Percentiles rank a stretch among this genome's conserved stretches.
These are phyloP conservation scores for Nematostella vectensis DNA, from an alignment of 92 coral and sea anemone genomes.

Conservation along the genomic window DNA sequence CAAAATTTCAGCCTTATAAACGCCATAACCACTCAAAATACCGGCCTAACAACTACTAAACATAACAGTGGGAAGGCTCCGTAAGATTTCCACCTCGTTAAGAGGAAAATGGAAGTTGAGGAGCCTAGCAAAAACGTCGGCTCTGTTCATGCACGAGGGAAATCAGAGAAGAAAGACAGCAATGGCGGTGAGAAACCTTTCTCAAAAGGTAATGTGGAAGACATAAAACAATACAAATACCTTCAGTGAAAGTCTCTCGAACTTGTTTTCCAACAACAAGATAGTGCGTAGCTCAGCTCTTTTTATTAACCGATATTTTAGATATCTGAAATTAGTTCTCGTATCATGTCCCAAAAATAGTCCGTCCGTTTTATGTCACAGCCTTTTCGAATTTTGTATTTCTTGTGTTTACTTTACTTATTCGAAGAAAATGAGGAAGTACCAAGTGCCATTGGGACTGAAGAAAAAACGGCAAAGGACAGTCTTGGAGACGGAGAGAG, in stretches of 20 bases:
- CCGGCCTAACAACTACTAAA: slow-evolving; percentile 6
- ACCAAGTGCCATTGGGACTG: slow-evolving; percentile 1
- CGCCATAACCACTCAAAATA: slow-evolving; percentile 6
- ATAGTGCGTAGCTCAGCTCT: background rate
- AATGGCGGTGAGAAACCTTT: background rate
- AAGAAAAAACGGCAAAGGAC: slow-evolving; percentile 15
- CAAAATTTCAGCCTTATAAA: slow-evolving; percentile 3
- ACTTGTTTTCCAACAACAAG: background rate
- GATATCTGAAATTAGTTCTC: background rate
- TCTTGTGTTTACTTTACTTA: background rate
- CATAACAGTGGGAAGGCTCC: slow-evolving; percentile 22
- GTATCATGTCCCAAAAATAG: slow-evolving; percentile 33
- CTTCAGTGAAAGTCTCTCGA: background rate
- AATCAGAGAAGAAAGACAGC: slow-evolving; percentile 7
- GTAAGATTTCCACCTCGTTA: slow-evolving; percentile 29
- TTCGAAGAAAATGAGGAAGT: slow-evolving; percentile 1
- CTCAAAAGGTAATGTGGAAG: slow-evolving; percentile 10
- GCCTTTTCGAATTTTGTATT: background rate
- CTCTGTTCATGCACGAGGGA: slow-evolving; percentile 18
- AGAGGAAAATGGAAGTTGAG: slow-evolving; percentile 38
- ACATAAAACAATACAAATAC: background rate
- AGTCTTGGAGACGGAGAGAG: slow-evolving; percentile 9
- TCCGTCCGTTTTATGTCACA: slow-evolving; percentile 2
- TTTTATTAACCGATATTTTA: background rate
- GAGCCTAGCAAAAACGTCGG: slow-evolving; percentile 27